Percentiles rank a stretch among this genome's conserved stretches.
Conservation (phyloP, 2,797 vertebrate species). For the Clarias pachynema region DNA sequence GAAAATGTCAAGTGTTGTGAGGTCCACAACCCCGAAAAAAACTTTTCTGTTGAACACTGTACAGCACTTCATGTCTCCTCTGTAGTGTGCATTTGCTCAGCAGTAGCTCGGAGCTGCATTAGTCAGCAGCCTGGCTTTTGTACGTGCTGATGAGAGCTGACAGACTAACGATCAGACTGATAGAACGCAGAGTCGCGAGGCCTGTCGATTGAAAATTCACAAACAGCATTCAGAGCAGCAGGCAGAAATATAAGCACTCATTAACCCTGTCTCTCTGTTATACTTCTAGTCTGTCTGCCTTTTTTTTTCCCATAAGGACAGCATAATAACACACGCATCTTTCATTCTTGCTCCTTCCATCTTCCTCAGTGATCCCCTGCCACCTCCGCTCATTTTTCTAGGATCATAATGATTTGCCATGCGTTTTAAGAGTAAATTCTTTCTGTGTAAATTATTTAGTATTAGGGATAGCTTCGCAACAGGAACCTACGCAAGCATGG, state of each 20-base stretch:
- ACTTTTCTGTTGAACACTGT: neutral
- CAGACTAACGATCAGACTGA: slow-evolving; percentile 1
- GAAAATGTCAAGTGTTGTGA: neutral
- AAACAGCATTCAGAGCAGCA: slow-evolving; percentile 1
- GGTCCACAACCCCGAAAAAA: neutral
- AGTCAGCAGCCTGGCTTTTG: slow-evolving; percentile 44
- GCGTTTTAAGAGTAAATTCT: slow-evolving; percentile 44
- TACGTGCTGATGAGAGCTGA: slow-evolving; percentile 35
- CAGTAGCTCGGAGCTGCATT: slow-evolving; percentile 20
- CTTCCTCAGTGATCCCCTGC: slow-evolving; percentile 6
- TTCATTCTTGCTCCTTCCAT: slow-evolving; percentile 1
- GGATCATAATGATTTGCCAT: slow-evolving; percentile 29
- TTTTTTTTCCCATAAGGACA: neutral
- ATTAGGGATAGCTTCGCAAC: slow-evolving; percentile 9
- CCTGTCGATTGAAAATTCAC: neutral
- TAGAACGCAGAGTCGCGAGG: neutral
- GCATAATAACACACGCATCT: slow-evolving; percentile 17
- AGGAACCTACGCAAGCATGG: neutral
- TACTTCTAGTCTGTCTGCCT: neutral
- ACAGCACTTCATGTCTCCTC: neutral
- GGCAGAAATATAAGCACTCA: neutral
- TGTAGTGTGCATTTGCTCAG: neutral
- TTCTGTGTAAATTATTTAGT: slow-evolving; percentile 49
- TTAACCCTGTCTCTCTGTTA: neutral
- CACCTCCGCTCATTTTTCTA: neutral